A percentile compares a stretch with the other conserved stretches of the same genome.
Evolutionary conservation across 2,888 invertebrate species (phyloP).

Genomic region (Brenthis daphne): DNA sequence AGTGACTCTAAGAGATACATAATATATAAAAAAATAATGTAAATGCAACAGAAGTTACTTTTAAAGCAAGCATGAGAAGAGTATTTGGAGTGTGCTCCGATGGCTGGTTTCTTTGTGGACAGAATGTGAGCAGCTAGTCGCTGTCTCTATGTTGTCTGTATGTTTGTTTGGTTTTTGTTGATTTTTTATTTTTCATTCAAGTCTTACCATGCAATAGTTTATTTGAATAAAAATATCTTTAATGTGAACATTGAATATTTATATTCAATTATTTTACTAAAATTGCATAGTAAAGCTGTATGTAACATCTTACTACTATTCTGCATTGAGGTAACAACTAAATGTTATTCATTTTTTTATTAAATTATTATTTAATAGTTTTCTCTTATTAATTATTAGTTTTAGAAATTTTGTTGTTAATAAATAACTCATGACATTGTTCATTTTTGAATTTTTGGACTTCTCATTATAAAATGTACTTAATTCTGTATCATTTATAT

Average conservation of each 20-base stretch:
- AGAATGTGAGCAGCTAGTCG: constrained; percentile 77
- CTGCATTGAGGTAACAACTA: constrained; percentile 3
- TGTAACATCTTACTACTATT: not conserved
- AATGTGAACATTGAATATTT: not conserved
- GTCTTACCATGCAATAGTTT: not conserved
- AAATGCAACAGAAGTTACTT: constrained; percentile 45
- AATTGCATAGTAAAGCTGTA: constrained; percentile 8
- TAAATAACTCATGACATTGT: too few relatives aligned
- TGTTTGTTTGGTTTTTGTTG: constrained; percentile 63
- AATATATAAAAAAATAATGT: not conserved
- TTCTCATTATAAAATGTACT: too few relatives aligned
- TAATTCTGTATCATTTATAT: too few relatives aligned
- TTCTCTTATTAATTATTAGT: not conserved
- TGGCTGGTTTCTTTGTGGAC: constrained; percentile 77
- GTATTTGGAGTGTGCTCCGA: constrained; percentile 81
- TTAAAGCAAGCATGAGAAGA: constrained; percentile 67
- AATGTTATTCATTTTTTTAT: not conserved
- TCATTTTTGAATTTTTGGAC: too few relatives aligned
- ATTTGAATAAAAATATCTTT: too few relatives aligned
- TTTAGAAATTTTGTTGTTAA: not conserved
- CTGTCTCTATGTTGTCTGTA: constrained; percentile 79
- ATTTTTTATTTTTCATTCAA: constrained; percentile 25
- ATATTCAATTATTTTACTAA: not conserved
- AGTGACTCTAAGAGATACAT: not conserved
- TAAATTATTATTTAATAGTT: not conserved